Evolutionary conservation across 2,888 invertebrate genomes (phyloP).

Genomic region (Andrena dorsata): DNA sequence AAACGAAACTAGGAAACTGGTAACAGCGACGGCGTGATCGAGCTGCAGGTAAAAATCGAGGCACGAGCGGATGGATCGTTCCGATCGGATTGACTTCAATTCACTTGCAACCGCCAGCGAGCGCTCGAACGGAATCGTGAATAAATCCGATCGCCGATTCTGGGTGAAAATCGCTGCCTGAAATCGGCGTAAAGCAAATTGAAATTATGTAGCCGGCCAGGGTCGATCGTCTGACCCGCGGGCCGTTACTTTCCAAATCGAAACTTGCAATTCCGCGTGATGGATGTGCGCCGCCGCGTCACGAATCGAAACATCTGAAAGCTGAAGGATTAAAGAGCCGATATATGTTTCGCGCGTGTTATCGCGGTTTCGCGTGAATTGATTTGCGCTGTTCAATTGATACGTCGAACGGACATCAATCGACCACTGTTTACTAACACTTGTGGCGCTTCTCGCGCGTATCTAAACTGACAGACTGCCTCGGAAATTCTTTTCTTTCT

Average conservation of each 20-base stretch:
- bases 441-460: too few species aligned
- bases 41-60: conserved; percentile 1
- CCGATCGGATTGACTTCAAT: neutral
- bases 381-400: too few species aligned
- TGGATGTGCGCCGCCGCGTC: neutral
- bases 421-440: too few species aligned
- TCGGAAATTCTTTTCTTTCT: conserved; percentile 7
- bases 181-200: conserved; percentile 29
- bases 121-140: neutral
- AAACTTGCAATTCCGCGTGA: conserved; percentile 35
- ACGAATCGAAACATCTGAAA: neutral
- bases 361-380: too few species aligned
- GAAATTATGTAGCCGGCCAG: conserved; percentile 36
- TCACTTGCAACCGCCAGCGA: conserved; percentile 3
- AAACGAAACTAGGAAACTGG: conserved; percentile 30
- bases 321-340: neutral
- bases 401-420: neutral
- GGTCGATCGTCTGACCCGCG: conserved; percentile 40
- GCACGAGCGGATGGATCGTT: conserved; percentile 14
- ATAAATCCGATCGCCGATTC: conserved; percentile 10
- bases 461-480: neutral
- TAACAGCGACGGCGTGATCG: conserved; percentile 1
- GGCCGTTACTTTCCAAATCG: conserved; percentile 58
- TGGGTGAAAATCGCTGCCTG: conserved; percentile 24
- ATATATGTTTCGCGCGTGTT: neutral